These are phyloP conservation scores for Xiphydria camelus DNA, from an alignment of 2,888 invertebrate genomes.

Conservation along the genomic window DNA sequence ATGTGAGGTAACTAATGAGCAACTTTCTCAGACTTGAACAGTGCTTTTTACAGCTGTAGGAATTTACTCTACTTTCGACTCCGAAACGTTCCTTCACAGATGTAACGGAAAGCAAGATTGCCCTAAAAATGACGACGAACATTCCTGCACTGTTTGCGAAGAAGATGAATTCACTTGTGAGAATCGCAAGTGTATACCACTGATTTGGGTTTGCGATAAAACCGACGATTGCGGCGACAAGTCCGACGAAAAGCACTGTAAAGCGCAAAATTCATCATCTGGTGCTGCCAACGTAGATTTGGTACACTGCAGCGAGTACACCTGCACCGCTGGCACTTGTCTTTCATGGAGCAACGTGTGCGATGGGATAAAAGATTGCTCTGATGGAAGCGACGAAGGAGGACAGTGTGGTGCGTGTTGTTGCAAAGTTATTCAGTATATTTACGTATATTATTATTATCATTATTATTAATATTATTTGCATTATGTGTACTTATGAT, in stretches of 20 bases:
- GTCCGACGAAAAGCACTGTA: slow-evolving; percentile 67
- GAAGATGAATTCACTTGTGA: slow-evolving; percentile 61
- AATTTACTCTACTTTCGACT: not conserved
- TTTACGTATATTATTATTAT: slow-evolving; percentile 4
- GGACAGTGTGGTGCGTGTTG: slow-evolving; percentile 62
- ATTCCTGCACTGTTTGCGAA: slow-evolving; percentile 62
- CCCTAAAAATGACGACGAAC: slow-evolving; percentile 74
- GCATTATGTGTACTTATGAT: slow-evolving; percentile 9
- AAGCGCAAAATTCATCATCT: slow-evolving; percentile 41
- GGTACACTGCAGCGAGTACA: slow-evolving; percentile 57
- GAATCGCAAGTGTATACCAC: slow-evolving; percentile 65
- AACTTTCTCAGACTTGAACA: slow-evolving; percentile 13
- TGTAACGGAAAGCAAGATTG: slow-evolving; percentile 73
- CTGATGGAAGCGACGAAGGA: slow-evolving; percentile 72
- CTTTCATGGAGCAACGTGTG: slow-evolving; percentile 68
- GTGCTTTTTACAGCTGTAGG: not conserved
- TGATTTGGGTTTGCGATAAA: slow-evolving; percentile 65
- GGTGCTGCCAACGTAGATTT: not conserved
- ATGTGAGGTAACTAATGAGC: slow-evolving; percentile 30
- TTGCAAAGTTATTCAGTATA: not conserved
- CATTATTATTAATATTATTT: too few relatives aligned
- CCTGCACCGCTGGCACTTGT: slow-evolving; percentile 68
- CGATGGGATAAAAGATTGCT: slow-evolving; percentile 67
- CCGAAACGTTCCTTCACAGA: too few relatives aligned
- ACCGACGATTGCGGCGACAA: slow-evolving; percentile 71